A percentile compares a stretch with the other conserved stretches of the same genome.
Evolutionary conservation across 2,888 invertebrate genomes (phyloP).

Genomic region (Pachydiplax longipennis): DNA sequence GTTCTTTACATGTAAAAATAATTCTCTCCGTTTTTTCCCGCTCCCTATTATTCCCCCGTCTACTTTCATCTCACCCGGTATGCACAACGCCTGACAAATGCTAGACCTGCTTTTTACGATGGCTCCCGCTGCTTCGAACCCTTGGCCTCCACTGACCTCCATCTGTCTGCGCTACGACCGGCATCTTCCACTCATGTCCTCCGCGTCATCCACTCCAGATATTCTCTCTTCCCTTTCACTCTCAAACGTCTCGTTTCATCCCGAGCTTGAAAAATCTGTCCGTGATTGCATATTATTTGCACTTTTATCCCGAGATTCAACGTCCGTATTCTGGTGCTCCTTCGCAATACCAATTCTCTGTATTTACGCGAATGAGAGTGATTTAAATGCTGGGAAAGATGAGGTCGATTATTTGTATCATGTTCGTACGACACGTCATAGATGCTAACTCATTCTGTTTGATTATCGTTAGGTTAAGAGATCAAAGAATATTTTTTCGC

Average conservation of each 20-base stretch:
- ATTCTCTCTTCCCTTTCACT: background rate
- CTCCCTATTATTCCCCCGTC: background rate
- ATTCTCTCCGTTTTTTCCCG: background rate
- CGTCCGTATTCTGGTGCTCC: background rate
- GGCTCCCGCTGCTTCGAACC: conserved; percentile 13
- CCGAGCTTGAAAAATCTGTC: background rate
- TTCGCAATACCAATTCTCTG: background rate
- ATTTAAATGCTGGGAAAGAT: too few species aligned
- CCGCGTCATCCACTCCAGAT: background rate
- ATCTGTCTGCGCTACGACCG: background rate
- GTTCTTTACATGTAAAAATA: background rate
- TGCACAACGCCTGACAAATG: conserved; percentile 18
- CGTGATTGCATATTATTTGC: background rate
- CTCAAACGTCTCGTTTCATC: background rate
- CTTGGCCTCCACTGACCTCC: conserved; percentile 10
- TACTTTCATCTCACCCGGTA: background rate
- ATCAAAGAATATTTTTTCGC: too few species aligned
- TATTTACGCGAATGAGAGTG: background rate
- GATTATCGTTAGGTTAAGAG: too few species aligned
- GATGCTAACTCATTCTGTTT: too few species aligned
- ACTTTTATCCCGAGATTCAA: background rate
- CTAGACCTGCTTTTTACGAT: conserved; percentile 17
- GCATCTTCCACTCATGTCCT: background rate
- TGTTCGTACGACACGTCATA: too few species aligned
- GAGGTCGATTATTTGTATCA: too few species aligned